Conservation (phyloP, 1,140 invertebrate species). For the Diachasmimorpha longicaudata region DNA sequence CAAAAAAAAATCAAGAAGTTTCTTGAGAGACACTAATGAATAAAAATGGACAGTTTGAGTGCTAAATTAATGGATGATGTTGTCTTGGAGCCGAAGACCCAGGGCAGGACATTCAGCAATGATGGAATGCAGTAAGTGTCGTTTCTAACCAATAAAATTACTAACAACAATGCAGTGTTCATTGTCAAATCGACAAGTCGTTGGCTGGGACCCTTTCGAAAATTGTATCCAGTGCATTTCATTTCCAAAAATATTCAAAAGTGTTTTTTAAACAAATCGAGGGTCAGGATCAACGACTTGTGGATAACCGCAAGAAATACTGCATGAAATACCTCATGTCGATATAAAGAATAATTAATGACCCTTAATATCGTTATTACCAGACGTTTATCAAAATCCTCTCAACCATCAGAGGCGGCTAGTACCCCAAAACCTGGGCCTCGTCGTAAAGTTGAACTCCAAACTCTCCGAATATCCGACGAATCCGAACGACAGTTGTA, state of each 20-base stretch:
- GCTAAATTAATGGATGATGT: slow-evolving; percentile 44
- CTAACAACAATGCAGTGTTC: slow-evolving; percentile 17
- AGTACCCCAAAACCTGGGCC: slow-evolving; percentile 1
- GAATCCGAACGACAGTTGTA: slow-evolving; percentile 73
- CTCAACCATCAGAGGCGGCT: slow-evolving; percentile 3
- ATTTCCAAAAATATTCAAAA: no score
- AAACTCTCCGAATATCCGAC: slow-evolving; percentile 69
- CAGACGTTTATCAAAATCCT: neutral
- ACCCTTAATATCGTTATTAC: neutral
- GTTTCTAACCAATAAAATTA: neutral
- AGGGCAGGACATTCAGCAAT: neutral
- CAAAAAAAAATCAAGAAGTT: no score
- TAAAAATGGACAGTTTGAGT: slow-evolving; percentile 40
- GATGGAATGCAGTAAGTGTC: slow-evolving; percentile 6
- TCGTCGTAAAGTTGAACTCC: slow-evolving; percentile 72
- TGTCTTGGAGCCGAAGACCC: slow-evolving; percentile 29
- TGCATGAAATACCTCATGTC: no score
- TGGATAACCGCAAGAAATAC: no score
- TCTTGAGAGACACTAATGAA: no score
- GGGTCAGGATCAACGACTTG: no score
- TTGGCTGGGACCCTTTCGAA: no score
- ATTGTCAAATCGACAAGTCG: no score
- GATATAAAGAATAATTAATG: slow-evolving; percentile 13
- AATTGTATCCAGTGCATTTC: no score
- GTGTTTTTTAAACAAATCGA: no score